Evolutionary conservation across 2,113 vertebrate species (phyloP).

Genomic region (Trogon surrucura): DNA sequence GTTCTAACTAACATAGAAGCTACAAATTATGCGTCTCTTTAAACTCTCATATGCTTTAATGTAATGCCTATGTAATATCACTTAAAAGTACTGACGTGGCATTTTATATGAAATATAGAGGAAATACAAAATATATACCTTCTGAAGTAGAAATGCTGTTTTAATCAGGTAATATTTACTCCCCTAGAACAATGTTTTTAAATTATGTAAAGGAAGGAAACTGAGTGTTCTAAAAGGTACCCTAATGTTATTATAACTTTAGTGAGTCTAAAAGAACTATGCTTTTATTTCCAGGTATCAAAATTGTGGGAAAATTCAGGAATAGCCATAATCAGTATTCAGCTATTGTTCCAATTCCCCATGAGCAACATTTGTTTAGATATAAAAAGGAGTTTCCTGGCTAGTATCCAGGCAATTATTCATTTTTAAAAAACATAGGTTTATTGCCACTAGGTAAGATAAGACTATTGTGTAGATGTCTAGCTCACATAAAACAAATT

Average conservation of each 20-base stretch:
- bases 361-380: not conserved
- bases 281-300: not conserved
- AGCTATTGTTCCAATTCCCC: not conserved
- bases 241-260: not conserved
- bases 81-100: not conserved
- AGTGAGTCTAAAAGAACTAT: not conserved
- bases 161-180: not conserved
- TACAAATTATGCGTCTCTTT: not conserved
- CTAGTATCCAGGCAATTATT: conserved; percentile 16
- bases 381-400: conserved; percentile 16
- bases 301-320: conserved; percentile 39
- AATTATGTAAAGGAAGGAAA: not conserved
- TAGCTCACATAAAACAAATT: not conserved
- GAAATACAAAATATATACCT: not conserved
- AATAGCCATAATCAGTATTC: not conserved
- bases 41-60: not conserved
- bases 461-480: not conserved
- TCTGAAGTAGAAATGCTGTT: not conserved
- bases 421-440: not conserved
- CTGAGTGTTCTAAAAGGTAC: not conserved
- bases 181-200: not conserved
- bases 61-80: not conserved
- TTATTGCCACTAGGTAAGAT: not conserved
- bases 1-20: not conserved
- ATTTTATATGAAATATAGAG: not conserved